These are phyloP conservation scores for Hydractinia symbiolongicarpus DNA, from an alignment of 30 jellyfish, hydroid and myxozoan genomes.

Conservation along the genomic window DNA sequence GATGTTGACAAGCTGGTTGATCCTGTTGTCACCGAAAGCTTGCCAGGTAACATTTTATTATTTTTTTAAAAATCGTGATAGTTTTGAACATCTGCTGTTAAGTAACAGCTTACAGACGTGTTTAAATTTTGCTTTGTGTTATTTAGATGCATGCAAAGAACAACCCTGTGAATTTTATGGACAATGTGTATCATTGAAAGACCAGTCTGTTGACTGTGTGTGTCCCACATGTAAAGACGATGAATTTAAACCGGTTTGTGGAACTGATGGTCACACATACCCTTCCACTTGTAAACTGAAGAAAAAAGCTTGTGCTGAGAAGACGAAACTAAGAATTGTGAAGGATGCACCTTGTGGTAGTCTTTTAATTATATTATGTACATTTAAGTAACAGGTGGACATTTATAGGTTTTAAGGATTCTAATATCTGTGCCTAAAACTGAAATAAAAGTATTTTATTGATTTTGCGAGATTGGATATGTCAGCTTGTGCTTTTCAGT, in stretches of 20 bases:
- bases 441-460: too few relatives aligned
- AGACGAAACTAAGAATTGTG: slow-evolving; percentile 17
- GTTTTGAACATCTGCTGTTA: background rate
- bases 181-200: slow-evolving; percentile 37
- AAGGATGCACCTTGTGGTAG: slow-evolving; percentile 51
- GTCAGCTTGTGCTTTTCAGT: too few relatives aligned
- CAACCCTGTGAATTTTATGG: slow-evolving; percentile 37
- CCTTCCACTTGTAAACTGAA: slow-evolving; percentile 36
- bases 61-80: background rate
- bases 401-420: too few relatives aligned
- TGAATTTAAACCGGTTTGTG: slow-evolving; percentile 47
- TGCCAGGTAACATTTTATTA: background rate
- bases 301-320: slow-evolving; percentile 30
- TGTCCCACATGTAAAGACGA: slow-evolving; percentile 55
- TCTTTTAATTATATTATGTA: background rate
- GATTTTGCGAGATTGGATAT: too few relatives aligned
- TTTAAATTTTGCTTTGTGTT: background rate
- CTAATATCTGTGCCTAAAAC: too few relatives aligned
- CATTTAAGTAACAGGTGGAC: too few relatives aligned
- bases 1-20: background rate
- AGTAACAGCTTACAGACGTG: background rate
- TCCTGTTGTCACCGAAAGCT: background rate
- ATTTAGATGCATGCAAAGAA: slow-evolving; percentile 38
- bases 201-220: slow-evolving; percentile 52
- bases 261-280: slow-evolving; percentile 53